phyloP scores from a whole-genome alignment of 2,888 invertebrate species.

The Athalia rosae region DNA sequence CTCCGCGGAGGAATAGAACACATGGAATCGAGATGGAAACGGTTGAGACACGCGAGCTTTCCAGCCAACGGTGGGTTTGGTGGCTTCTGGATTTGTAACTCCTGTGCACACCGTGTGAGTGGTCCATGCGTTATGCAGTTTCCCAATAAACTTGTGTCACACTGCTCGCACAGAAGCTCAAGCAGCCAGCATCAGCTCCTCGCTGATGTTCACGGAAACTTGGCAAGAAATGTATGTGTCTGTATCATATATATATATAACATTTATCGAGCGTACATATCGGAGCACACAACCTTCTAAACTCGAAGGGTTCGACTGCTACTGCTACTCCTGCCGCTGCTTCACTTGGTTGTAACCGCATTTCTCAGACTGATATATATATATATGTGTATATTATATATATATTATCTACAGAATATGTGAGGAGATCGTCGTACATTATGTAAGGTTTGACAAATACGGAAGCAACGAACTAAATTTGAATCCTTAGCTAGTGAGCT shows the following conservation, averaged over 20 bases:
- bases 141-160: conserved; percentile 35
- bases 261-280: too few relatives aligned
- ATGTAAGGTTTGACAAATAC: conserved; percentile 14
- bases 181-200: conserved; percentile 15
- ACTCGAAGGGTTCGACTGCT: too few relatives aligned
- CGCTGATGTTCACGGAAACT: neutral
- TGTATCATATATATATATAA: too few relatives aligned
- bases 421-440: conserved; percentile 1
- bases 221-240: neutral
- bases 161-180: neutral
- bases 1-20: too few relatives aligned
- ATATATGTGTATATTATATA: too few relatives aligned
- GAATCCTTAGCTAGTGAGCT: neutral
- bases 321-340: too few relatives aligned
- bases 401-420: neutral
- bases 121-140: conserved; percentile 38
- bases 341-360: too few relatives aligned
- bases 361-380: too few relatives aligned
- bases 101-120: neutral
- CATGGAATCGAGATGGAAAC: too few relatives aligned
- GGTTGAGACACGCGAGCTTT: neutral
- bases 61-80: neutral
- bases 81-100: neutral
- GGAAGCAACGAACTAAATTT: conserved; percentile 1
- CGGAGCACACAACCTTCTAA: too few relatives aligned